phyloP scores from a whole-genome alignment of 2,113 vertebrate genomes.

The Microcebus jonahi region DNA sequence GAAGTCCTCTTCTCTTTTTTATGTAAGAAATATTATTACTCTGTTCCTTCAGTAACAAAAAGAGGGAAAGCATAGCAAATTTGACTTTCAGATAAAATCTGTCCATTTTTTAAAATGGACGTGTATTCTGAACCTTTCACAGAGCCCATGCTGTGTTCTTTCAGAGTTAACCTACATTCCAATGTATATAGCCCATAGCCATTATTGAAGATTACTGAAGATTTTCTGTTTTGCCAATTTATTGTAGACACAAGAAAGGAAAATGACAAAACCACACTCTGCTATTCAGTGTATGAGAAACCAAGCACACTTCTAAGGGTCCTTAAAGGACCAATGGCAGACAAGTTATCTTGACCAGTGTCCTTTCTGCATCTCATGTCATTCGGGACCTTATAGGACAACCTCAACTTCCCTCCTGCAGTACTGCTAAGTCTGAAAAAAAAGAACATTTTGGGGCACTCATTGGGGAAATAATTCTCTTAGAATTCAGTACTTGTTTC shows the following conservation, averaged over 20 bases:
- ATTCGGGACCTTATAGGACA: no score
- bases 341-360: neutral
- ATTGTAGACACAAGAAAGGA: neutral
- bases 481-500: constrained; percentile 15
- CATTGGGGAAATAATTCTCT: neutral
- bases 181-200: no score
- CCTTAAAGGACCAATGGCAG: neutral
- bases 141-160: neutral
- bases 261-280: neutral
- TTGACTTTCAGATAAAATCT: constrained; percentile 1
- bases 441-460: neutral
- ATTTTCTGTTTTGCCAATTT: neutral
- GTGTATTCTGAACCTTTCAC: neutral
- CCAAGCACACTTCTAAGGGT: neutral
- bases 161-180: neutral
- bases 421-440: neutral
- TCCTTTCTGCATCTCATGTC: neutral
- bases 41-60: neutral
- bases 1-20: neutral
- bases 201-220: neutral
- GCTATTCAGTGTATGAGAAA: neutral
- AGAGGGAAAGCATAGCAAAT: neutral
- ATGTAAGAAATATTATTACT: neutral
- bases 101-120: neutral
- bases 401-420: neutral